phyloP scores from a whole-genome alignment of 1,140 invertebrate species.

The Drosophila tristis region DNA sequence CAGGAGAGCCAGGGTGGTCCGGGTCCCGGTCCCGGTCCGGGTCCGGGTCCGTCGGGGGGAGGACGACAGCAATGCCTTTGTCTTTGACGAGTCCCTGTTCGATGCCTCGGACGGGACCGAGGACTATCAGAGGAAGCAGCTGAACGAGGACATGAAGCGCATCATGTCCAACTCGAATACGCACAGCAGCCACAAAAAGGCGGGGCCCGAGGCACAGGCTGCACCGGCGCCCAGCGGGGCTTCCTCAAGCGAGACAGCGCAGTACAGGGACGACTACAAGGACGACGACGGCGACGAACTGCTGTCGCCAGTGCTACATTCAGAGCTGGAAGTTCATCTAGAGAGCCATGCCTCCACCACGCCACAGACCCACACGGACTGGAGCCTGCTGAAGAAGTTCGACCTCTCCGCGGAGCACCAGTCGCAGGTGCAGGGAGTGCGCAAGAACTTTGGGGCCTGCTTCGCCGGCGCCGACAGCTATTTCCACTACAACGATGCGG shows the following conservation, averaged over 20 bases:
- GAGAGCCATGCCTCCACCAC: conserved; percentile 37
- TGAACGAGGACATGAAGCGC: conserved; percentile 81
- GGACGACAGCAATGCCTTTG: conserved; percentile 56
- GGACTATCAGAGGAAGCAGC: conserved; percentile 76
- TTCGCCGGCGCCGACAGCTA: conserved; percentile 89
- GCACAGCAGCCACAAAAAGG: conserved; percentile 30
- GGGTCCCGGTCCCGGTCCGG: background rate
- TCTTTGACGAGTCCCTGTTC: conserved; percentile 73
- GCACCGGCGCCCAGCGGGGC: conserved; percentile 6
- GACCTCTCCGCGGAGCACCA: conserved; percentile 73
- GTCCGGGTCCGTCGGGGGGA: conserved; percentile 7
- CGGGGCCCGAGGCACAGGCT: conserved; percentile 3
- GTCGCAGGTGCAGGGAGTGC: conserved; percentile 62
- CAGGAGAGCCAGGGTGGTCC: conserved; percentile 3
- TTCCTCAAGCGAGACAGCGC: conserved; percentile 5
- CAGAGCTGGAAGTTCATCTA: conserved; percentile 10
- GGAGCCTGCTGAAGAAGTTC: conserved; percentile 78
- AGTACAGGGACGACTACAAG: conserved; percentile 53
- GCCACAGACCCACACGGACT: conserved; percentile 76
- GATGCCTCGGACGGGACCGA: conserved; percentile 69
- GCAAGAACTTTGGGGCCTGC: conserved; percentile 85
- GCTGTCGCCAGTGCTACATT: conserved; percentile 56
- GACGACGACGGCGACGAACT: conserved; percentile 45
- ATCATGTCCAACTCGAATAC: conserved; percentile 78
- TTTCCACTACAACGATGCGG: conserved; percentile 89